These are phyloP conservation scores for Silvanus unidentatus DNA, from an alignment of 2,888 invertebrate species.

Conservation along the genomic window DNA sequence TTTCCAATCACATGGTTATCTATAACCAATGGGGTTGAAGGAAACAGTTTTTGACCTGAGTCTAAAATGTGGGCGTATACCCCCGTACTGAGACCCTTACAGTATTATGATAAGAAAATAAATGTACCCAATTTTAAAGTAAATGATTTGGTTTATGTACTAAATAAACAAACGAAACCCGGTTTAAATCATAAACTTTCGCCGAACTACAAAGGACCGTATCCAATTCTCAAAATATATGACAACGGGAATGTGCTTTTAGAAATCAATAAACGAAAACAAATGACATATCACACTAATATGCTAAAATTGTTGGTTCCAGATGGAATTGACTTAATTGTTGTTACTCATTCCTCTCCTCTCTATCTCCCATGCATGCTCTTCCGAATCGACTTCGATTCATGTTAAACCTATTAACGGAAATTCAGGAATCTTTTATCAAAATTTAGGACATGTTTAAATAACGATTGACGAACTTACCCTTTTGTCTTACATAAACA, in stretches of 20 bases:
- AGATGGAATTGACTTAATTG: not conserved
- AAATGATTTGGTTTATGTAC: not conserved
- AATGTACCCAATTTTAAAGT: not conserved
- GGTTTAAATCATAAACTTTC: conserved; percentile 1
- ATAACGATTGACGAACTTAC: not conserved
- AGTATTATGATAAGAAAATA: conserved; percentile 1
- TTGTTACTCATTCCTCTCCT: not conserved
- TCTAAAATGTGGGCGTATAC: too few relatives aligned
- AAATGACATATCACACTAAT: conserved; percentile 1
- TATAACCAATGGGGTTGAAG: too few relatives aligned
- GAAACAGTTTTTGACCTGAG: too few relatives aligned
- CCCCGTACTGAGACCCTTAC: too few relatives aligned
- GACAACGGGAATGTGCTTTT: not conserved
- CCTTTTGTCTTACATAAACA: not conserved
- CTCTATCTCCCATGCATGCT: not conserved
- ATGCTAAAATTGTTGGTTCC: conserved; percentile 3
- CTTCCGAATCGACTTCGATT: not conserved
- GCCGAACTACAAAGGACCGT: not conserved
- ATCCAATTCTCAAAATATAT: not conserved
- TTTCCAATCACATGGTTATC: too few relatives aligned
- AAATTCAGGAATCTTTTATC: not conserved
- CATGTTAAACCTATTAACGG: too few relatives aligned
- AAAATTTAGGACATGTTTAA: not conserved
- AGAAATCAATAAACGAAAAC: conserved; percentile 1
- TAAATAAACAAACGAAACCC: conserved; percentile 1